These are phyloP conservation scores for Origma solitaria DNA, from an alignment of 2,113 vertebrate genomes.

Conservation along the genomic window DNA sequence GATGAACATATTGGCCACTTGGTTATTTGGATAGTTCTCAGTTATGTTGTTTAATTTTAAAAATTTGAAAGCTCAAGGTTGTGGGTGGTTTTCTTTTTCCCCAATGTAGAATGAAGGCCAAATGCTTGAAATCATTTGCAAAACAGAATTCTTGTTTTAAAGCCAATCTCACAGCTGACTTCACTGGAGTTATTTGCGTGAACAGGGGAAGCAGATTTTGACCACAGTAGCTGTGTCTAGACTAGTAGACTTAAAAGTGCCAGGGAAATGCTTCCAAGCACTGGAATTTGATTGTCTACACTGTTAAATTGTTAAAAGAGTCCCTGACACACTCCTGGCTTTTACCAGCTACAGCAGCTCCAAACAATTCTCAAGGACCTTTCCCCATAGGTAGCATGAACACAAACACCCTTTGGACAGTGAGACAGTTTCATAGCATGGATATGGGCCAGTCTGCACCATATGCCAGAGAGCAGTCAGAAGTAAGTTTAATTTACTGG, in stretches of 20 bases:
- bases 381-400: neutral
- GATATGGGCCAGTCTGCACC: neutral
- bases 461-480: neutral
- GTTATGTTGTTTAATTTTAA: neutral
- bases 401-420: neutral
- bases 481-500: neutral
- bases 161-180: constrained; percentile 50
- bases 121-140: constrained; percentile 27
- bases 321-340: neutral
- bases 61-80: constrained; percentile 7
- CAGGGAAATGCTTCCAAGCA: neutral
- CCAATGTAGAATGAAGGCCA: neutral
- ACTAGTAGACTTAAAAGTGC: neutral
- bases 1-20: neutral
- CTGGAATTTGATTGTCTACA: constrained; percentile 8
- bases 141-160: constrained; percentile 25
- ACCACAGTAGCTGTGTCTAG: constrained; percentile 13
- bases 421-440: neutral
- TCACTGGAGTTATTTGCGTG: constrained; percentile 9
- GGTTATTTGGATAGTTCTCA: neutral
- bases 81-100: constrained; percentile 1
- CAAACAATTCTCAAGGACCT: neutral
- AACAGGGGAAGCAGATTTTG: constrained; percentile 13
- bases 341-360: neutral
- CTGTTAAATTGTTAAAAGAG: neutral